Evolutionary conservation across 2,797 vertebrate species (phyloP), one percentile per base, ranked within the genome.

Genomic region (Psittacula derbiana): DNA sequence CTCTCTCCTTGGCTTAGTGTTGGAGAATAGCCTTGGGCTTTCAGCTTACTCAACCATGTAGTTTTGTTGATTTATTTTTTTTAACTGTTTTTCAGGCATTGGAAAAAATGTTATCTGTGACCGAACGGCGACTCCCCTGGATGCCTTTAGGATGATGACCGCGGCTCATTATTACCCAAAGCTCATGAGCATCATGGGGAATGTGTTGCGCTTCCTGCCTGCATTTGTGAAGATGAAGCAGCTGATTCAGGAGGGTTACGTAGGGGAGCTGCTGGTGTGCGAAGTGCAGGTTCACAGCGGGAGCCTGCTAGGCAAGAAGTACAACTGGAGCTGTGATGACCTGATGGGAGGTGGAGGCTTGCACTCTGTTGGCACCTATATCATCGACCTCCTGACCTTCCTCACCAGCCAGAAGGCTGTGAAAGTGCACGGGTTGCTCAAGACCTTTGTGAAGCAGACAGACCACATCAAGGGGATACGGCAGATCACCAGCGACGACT

Each of bases 91-190:
- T 92, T 25, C 95, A 99, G 99, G 99, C 70, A 99, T 99, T 44
- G 99, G 99, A 52, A 99, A 99, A 97, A 99, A 99, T 1, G 99
- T 99, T 60, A 99, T 99, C 97, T 99, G 99, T 27, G 99, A 99
- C 97, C 98, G 99, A 74, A 99, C 99, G 0, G 99, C 99, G 2
- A 99, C 99, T 4, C 99, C 99, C 3, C 97, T 99, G 95, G 99
- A 99, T 64, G 99, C 99, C 96, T 99, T 99, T 86, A 97, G 98
- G 75, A 99, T 99, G 99, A 99, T 99, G 99, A 99, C 99, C 0
- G 99, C 99, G 0, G 99, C 99, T n/a, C 99, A 99, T 97, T 99
- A 99, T 95, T 99, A 99, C 97, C 99, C 99, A 15, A 99, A 99
- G 97, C 97, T 99, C 96, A 99, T 99, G 98, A 99, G 99, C 98